phyloP scores from a whole-genome alignment of 37 sponge, comb jelly and placozoan genomes.

The Bolinopsis microptera region DNA sequence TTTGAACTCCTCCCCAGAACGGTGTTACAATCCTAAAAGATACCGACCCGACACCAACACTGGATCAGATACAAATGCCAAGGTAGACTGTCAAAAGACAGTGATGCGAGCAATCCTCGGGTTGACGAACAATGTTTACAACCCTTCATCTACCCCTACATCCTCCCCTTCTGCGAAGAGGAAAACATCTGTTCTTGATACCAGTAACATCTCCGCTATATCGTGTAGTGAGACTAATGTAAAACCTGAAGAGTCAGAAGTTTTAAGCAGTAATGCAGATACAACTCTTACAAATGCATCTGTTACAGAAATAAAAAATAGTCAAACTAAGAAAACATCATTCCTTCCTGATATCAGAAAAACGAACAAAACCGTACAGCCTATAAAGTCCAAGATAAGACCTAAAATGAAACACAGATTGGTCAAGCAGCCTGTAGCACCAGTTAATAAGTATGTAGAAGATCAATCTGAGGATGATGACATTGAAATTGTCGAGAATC shows the following conservation, averaged over 20 bases:
- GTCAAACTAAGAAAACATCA: neutral
- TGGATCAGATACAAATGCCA: neutral
- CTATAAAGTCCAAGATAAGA: neutral
- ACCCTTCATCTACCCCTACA: neutral
- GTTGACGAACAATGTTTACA: neutral
- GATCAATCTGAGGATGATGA: neutral
- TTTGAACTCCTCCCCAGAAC: neutral
- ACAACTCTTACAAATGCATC: neutral
- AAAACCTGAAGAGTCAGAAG: neutral
- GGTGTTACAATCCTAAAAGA: neutral
- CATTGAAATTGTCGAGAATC: constrained; percentile 30
- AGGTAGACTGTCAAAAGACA: neutral
- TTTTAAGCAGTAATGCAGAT: neutral
- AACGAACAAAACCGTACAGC: neutral
- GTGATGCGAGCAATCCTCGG: neutral
- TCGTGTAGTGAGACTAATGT: neutral
- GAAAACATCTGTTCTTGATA: neutral
- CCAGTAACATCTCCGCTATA: neutral
- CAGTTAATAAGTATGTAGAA: neutral
- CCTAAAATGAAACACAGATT: neutral
- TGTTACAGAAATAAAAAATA: neutral
- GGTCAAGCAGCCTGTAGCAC: neutral
- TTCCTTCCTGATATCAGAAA: neutral
- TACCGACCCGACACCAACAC: neutral
- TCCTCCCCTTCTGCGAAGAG: neutral